Evolutionary conservation across 2,888 invertebrate species (phyloP).

Genomic region (Chalcis sispes): DNA sequence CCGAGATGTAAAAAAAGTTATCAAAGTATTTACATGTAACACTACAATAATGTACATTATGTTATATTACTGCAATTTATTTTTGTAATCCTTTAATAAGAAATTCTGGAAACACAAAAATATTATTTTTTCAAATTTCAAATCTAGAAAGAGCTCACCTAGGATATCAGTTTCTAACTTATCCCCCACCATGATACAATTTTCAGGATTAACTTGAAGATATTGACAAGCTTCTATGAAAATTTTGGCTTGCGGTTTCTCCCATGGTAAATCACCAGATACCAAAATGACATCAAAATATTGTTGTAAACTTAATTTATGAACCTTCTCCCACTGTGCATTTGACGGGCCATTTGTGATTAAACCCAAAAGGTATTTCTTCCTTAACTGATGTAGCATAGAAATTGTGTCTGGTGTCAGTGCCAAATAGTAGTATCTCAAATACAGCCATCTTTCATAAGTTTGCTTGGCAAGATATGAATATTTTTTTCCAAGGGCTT

Average conservation of each 20-base stretch:
- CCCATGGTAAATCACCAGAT: slow-evolving; percentile 90
- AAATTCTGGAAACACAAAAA: slow-evolving; percentile 55
- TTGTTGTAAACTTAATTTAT: slow-evolving; percentile 82
- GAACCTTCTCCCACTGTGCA: slow-evolving; percentile 93
- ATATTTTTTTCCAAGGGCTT: slow-evolving; percentile 85
- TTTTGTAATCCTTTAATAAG: slow-evolving; percentile 49
- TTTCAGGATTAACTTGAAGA: slow-evolving; percentile 84
- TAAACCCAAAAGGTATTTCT: slow-evolving; percentile 86
- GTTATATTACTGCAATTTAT: slow-evolving; percentile 49
- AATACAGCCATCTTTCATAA: slow-evolving; percentile 86
- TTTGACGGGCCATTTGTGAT: slow-evolving; percentile 92
- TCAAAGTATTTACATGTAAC: slow-evolving; percentile 48
- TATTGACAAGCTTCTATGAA: slow-evolving; percentile 88
- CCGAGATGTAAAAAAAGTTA: slow-evolving; percentile 49
- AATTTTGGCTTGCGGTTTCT: slow-evolving; percentile 89
- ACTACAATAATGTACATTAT: slow-evolving; percentile 42
- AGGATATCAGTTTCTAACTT: slow-evolving; percentile 92
- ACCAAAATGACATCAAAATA: slow-evolving; percentile 89
- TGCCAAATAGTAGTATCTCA: slow-evolving; percentile 87
- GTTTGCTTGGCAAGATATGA: slow-evolving; percentile 84
- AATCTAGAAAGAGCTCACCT: slow-evolving; percentile 63
- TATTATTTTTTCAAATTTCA: slow-evolving; percentile 31
- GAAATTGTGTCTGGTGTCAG: slow-evolving; percentile 83
- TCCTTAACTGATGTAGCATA: slow-evolving; percentile 83
- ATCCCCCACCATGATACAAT: slow-evolving; percentile 92